phyloP scores from a whole-genome alignment of 2,888 invertebrate genomes.

The Cheilosia soror region DNA sequence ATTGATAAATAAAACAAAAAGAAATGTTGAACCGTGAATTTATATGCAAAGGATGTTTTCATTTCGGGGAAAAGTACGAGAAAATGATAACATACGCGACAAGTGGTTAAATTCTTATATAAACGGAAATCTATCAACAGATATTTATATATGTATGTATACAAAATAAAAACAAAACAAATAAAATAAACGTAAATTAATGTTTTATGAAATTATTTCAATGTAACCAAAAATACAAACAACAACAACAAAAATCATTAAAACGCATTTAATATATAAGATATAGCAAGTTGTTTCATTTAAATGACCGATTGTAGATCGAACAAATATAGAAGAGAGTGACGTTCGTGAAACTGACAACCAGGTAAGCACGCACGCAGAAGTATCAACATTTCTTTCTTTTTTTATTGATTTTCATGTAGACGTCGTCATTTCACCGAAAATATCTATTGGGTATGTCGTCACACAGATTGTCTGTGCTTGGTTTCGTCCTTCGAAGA shows the following conservation, averaged over 20 bases:
- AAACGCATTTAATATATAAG: conserved; percentile 74
- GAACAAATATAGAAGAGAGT: no score
- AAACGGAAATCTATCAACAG: conserved; percentile 53
- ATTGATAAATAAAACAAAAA: conserved; percentile 40
- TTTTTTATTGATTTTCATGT: no score
- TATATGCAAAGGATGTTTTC: conserved; percentile 52
- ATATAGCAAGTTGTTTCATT: conserved; percentile 38
- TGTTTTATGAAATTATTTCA: conserved; percentile 74
- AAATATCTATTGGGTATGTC: no score
- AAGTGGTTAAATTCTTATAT: conserved; percentile 58
- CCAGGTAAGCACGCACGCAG: no score
- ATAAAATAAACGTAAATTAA: conserved; percentile 67
- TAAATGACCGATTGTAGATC: background rate
- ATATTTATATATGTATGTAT: conserved; percentile 72
- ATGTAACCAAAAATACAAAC: conserved; percentile 74
- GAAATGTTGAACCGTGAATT: conserved; percentile 58
- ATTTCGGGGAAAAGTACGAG: conserved; percentile 22
- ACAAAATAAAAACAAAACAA: conserved; percentile 40
- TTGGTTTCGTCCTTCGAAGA: no score
- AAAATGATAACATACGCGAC: conserved; percentile 21
- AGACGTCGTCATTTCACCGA: no score
- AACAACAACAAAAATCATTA: conserved; percentile 56
- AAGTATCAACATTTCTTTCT: no score
- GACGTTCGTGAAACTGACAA: no score
- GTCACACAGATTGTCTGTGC: no score